Evolutionary conservation across 2,888 invertebrate genomes (phyloP), one percentile per base, ranked within the genome.

Genomic region (Mycalesis mineus): DNA sequence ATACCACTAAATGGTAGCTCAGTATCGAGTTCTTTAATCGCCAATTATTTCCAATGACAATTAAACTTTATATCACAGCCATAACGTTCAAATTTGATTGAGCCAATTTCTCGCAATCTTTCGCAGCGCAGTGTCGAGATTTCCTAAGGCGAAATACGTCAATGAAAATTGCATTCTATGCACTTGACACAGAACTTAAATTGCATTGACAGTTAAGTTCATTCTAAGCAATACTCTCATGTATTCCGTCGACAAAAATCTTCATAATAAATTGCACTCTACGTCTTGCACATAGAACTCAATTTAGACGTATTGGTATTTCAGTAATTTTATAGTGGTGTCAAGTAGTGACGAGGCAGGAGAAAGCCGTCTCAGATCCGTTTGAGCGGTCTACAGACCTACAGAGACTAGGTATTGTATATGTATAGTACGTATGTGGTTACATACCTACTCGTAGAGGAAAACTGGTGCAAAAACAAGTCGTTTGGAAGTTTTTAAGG

Each of bases 351-450:
- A 57, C 57, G 57, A 61, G 44, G 53, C 50, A 44, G 45, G 62
- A 60, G 62, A 62, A 62, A 62, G 62, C 62, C 51, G 51, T 44
- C 55, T 54, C 37, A 57, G 62, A 62, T 62, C 62, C 62, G 62
- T 47, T 60, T 51, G 51, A 51, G 44, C 57, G 57, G 45, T 57
- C 57, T 45, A 57, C 40, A 57, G 57, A 57, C 57, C 57, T 57
- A 57, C 56, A 56, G 50, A 42, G 39, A 40, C 39, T 44, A 47
- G 47, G 47, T 47, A 33, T 47, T 47, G 9, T 47, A 47, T 47
- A 47, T 15, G 13, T 45, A 39, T n/a, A 39, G 7, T 13, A 29
- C 11, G 28, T 53, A 42, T 37, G 40, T 50, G 7, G 14, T n/a
- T 36, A 22, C 15, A 40, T 11, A 55, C 55, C 55, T 58, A 61